Evolutionary conservation across 30 jellyfish, hydroid and myxozoan species (phyloP).

Genomic region (Nemopilema nomurai): DNA sequence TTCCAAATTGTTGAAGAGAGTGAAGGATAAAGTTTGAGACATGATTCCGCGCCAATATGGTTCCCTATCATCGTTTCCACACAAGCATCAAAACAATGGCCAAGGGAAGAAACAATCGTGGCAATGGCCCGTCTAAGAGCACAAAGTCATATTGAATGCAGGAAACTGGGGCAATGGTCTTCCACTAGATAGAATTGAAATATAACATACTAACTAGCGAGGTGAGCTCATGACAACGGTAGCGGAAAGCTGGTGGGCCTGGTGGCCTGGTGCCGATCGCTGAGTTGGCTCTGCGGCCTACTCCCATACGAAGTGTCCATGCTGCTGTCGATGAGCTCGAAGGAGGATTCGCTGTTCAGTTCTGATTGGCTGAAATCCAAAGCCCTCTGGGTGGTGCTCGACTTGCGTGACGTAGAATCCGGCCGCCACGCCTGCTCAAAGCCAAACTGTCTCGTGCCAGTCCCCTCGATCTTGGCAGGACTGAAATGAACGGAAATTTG

Average conservation of each 20-base stretch:
- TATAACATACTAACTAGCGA: neutral
- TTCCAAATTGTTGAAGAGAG: too few relatives aligned
- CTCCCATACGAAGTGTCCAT: constrained; percentile 67
- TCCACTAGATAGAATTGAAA: neutral
- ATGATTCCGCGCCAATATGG: too few relatives aligned
- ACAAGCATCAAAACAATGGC: neutral
- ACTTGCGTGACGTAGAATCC: constrained; percentile 50
- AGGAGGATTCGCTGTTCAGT: constrained; percentile 38
- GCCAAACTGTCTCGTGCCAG: constrained; percentile 92
- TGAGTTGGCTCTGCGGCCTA: constrained; percentile 47
- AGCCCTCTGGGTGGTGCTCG: constrained; percentile 26
- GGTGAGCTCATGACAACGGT: constrained; percentile 35
- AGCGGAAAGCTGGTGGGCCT: constrained; percentile 45
- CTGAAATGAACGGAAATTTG: constrained; percentile 53
- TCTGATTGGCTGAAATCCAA: constrained; percentile 30
- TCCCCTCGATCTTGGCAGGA: constrained; percentile 94
- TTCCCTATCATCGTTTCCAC: too few relatives aligned
- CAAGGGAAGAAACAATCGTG: neutral
- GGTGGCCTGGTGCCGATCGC: constrained; percentile 31
- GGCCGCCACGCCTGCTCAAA: constrained; percentile 84
- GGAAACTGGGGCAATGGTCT: neutral
- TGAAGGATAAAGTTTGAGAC: too few relatives aligned
- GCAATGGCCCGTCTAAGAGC: neutral
- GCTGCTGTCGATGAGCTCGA: constrained; percentile 48
- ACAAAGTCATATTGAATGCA: neutral